Evolutionary conservation across 2,888 invertebrate genomes (phyloP).

Genomic region (Steromphala cineraria): DNA sequence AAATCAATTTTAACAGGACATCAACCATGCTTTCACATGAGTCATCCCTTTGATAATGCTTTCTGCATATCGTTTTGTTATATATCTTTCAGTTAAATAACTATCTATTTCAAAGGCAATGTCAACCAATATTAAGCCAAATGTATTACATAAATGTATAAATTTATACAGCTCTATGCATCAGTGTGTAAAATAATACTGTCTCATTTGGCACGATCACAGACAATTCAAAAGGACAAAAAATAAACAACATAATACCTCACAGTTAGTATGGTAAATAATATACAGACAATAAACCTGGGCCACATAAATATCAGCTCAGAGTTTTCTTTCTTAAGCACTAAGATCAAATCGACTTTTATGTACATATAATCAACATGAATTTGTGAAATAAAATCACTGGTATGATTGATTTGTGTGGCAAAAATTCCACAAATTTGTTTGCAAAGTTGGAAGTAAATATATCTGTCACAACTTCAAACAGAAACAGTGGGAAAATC

Average conservation of each 20-base stretch:
- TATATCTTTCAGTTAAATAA: too few relatives aligned
- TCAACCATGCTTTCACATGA: too few relatives aligned
- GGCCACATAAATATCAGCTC: background rate
- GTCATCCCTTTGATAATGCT: too few relatives aligned
- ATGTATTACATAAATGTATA: background rate
- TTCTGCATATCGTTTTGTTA: too few relatives aligned
- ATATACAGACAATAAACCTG: background rate
- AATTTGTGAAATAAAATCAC: background rate
- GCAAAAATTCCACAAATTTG: too few relatives aligned
- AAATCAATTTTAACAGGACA: too few relatives aligned
- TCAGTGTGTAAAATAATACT: constrained; percentile 14
- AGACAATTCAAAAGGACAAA: background rate
- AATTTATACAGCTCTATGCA: background rate
- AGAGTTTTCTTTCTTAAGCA: background rate
- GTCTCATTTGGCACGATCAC: constrained; percentile 19
- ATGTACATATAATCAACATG: background rate
- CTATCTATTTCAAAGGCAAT: background rate
- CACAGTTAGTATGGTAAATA: background rate
- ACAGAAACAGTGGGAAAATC: constrained; percentile 5
- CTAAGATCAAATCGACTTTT: background rate
- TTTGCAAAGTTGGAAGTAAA: constrained; percentile 10
- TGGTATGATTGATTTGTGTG: background rate
- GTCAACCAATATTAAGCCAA: background rate
- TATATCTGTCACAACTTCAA: constrained; percentile 14
- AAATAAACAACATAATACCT: background rate